Evolutionary conservation across 2,113 vertebrate genomes (phyloP), one percentile per base, ranked within the genome.

Genomic region (Istiophorus platypterus): DNA sequence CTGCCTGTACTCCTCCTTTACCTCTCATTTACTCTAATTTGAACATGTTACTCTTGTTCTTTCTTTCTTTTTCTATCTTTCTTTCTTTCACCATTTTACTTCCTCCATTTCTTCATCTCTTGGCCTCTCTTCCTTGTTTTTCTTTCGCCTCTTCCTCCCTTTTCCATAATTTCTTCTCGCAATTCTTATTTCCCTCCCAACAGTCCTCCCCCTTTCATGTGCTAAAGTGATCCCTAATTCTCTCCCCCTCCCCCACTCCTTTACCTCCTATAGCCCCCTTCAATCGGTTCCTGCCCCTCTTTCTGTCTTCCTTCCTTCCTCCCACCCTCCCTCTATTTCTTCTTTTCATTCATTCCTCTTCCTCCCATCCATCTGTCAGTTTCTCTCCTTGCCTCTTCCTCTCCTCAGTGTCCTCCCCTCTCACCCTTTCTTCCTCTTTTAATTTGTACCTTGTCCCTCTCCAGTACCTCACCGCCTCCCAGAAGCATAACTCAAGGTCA

Each of bases 401-500:
- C 13, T n/a, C 3, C 11, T 17, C 29, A 47, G 2, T 37, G 27
- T 14, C 15, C 27, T 47, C 12, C 34, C 12, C 34, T 12, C 37
- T 10, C 37, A 29, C 45, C 59, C n/a, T 22, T 17, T 26, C 18
- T 18, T 34, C 24, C 10, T 27, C 18, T 26, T 52, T 66, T 62
- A 54, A 68, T 47, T 63, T 59, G 17, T 51, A 22, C 42, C 11
- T 0, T 73, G 26, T 52, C 49, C 39, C 24, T 51, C 61, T 52
- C 4, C 62, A 22, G 13, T 6, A 51, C 20, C 54, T n/a, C 24
- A 37, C 22, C 41, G 64, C 59, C 14, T 47, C 67, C 18, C 54
- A 51, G 54, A 58, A 57, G 54, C 12, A 49, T 18, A 74, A 72
- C 37, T 78, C 79, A 87, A 87, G 84, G 76, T 88, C 51, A 2